phyloP scores from a whole-genome alignment of 2,797 vertebrate genomes.

The Notolepis coatsorum region DNA sequence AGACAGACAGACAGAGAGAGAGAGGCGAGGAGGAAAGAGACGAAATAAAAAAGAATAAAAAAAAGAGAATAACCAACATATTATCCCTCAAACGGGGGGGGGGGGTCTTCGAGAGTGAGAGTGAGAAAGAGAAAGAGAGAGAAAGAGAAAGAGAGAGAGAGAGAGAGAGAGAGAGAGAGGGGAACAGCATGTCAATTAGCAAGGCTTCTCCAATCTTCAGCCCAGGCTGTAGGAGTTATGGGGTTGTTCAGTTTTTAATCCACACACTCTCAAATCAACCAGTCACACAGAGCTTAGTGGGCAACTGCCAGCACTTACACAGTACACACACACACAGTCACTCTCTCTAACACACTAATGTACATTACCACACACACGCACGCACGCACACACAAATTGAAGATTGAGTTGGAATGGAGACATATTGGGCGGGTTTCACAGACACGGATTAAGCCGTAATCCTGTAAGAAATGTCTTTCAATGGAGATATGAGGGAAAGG shows the following conservation, averaged over 20 bases:
- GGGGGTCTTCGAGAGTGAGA: conserved; percentile 7
- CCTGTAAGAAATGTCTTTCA: conserved; percentile 62
- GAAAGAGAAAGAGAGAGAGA: conserved; percentile 15
- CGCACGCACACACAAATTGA: conserved; percentile 7
- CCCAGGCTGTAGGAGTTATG: conserved; percentile 25
- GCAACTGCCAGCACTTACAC: conserved; percentile 6
- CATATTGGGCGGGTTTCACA: conserved; percentile 63
- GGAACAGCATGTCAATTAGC: conserved; percentile 43
- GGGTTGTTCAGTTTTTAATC: conserved; percentile 53
- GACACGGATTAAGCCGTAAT: conserved; percentile 67
- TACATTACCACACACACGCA: not conserved
- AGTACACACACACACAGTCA: not conserved
- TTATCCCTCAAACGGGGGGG: no score
- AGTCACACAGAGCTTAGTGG: conserved; percentile 5
- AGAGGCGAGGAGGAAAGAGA: not conserved
- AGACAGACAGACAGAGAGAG: not conserved
- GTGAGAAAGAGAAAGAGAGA: conserved; percentile 41
- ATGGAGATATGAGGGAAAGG: conserved; percentile 59
- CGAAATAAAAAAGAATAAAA: no score
- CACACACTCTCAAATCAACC: conserved; percentile 43
- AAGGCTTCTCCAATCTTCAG: conserved; percentile 32
- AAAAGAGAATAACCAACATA: no score
- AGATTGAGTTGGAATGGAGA: conserved; percentile 44
- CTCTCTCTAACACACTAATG: not conserved
- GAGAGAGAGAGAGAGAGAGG: conserved; percentile 7